Evolutionary conservation across 2,113 vertebrate genomes (phyloP).

Genomic region (Erinaceus europaeus): DNA sequence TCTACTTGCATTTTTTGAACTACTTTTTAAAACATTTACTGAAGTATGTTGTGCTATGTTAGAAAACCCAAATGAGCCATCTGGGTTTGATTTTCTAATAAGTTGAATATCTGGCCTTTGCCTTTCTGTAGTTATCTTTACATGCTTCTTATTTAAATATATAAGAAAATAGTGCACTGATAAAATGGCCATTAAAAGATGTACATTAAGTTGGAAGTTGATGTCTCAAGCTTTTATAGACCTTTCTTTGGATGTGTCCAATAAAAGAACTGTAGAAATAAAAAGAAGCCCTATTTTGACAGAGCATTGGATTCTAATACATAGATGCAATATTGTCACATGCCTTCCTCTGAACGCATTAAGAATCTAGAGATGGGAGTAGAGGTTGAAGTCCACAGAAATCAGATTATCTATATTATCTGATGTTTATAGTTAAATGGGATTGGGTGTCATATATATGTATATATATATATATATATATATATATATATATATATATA

Average conservation of each 20-base stretch:
- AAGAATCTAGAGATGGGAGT: not conserved
- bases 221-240: not conserved
- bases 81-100: not conserved
- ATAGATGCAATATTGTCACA: not conserved
- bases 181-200: not conserved
- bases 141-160: not conserved
- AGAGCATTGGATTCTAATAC: not conserved
- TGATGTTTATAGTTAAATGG: not conserved
- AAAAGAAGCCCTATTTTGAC: not conserved
- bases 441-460: no score
- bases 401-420: not conserved
- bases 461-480: no score
- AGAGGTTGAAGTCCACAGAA: not conserved
- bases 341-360: not conserved
- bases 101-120: not conserved
- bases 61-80: not conserved
- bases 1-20: not conserved
- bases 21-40: conserved; percentile 25
- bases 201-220: not conserved
- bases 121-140: not conserved
- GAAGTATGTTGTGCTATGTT: conserved; percentile 15
- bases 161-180: not conserved
- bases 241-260: not conserved
- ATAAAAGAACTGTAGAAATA: not conserved
- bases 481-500: no score